Base-by-base conservation (phyloP, 64 coral and sea anemone genomes). In the Montipora foliosa region DNA sequence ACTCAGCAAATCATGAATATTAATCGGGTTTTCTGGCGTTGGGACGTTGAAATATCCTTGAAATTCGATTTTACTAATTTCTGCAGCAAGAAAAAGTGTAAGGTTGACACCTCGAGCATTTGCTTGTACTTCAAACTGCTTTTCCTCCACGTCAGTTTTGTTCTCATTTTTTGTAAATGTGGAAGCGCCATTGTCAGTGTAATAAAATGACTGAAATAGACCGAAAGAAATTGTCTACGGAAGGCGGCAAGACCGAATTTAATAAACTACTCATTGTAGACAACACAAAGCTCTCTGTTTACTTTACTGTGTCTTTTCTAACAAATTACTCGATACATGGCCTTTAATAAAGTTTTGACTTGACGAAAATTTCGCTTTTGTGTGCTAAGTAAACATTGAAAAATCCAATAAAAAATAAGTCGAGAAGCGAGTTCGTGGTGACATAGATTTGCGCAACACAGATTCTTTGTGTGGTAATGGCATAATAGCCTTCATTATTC, bases 311-410 rank as follows among this genome's bases (percentile, higher is more conserved):
- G 70, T 86, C 76, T 78, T 90, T 78, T 90, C 91, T 92, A 87
- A 88, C 93, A 61, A 96, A 94, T 94, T 94, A 94, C 94, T 96
- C 87, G 92, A 96, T 96, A 93, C 88, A 91, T 88, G 67, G 92
- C 70, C 88, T 95, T 95, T 95, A 95, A 91, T 95, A 91, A 94
- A 96, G 82, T 89, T 95, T 90, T 90, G 81, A 81, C 91, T 91
- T 94, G 80, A 81, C 62, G 78, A 96, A 78, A 87, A 87, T 96
- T 96, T 94, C 87, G 88, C 92, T 74, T 93, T 96, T 96, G 92
- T 96, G 91, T 74, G 79, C 82, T 96, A 91, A 86, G 87, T 90
- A 94, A 96, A 96, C 95, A 96, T 64, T 61, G 64, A 75, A 73
- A 80, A 94, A 77, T 78, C 21, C 91, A 89, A 92, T 93, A 90